These are phyloP conservation scores for Ptycholaimellus sp. DNA, from an alignment of 2,888 invertebrate species.

Conservation along the genomic window DNA sequence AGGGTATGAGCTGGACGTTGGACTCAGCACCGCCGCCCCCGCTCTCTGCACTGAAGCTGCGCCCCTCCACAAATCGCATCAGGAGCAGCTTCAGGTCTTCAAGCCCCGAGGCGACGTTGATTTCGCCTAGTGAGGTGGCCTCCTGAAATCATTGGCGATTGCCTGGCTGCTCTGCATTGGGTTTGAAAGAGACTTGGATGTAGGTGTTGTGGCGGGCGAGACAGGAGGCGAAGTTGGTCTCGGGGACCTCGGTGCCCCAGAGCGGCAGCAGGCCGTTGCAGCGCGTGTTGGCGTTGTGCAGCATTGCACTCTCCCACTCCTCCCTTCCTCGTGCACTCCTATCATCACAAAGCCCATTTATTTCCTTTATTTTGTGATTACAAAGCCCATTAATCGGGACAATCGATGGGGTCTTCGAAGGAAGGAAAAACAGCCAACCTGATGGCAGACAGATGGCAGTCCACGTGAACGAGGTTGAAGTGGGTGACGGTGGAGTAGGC, in stretches of 20 bases:
- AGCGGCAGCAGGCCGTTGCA: slow-evolving; percentile 86
- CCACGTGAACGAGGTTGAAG: slow-evolving; percentile 91
- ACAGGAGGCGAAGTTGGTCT: slow-evolving; percentile 72
- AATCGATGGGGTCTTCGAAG: background rate
- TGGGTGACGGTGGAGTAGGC: slow-evolving; percentile 72
- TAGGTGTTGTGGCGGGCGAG: slow-evolving; percentile 48
- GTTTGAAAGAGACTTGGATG: slow-evolving; percentile 11
- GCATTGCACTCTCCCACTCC: slow-evolving; percentile 89
- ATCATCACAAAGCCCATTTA: slow-evolving; percentile 6
- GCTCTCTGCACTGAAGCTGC: slow-evolving; percentile 86
- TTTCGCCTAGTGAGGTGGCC: too few relatives aligned
- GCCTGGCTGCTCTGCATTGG: background rate
- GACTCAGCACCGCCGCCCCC: slow-evolving; percentile 41
- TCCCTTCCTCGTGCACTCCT: slow-evolving; percentile 47
- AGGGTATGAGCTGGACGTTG: slow-evolving; percentile 67
- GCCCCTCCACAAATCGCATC: slow-evolving; percentile 66
- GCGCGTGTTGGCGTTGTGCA: slow-evolving; percentile 89
- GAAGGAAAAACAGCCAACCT: background rate
- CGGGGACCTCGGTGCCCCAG: slow-evolving; percentile 81
- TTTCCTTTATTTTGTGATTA: background rate
- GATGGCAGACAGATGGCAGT: slow-evolving; percentile 90
- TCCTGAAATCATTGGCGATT: slow-evolving; percentile 2
- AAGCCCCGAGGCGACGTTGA: too few relatives aligned
- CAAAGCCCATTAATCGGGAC: background rate
- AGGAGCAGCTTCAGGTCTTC: slow-evolving; percentile 76